phyloP scores from a whole-genome alignment of 2,888 invertebrate species.

The Falcaria lacertinaria region DNA sequence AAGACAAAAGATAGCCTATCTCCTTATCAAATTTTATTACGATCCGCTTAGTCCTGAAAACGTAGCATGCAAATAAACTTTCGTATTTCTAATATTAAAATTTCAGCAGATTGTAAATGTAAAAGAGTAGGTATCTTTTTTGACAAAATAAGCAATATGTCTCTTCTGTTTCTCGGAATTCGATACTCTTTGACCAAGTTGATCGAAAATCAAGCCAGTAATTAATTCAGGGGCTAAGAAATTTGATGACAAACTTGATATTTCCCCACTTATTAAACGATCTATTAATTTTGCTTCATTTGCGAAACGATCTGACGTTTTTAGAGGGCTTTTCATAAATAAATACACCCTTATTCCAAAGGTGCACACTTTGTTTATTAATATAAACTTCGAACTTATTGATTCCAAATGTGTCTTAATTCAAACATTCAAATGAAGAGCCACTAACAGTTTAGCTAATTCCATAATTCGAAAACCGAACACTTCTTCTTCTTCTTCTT shows the following conservation, averaged over 20 bases:
- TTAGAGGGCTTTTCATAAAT: background rate
- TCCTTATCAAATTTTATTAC: no score
- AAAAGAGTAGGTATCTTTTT: background rate
- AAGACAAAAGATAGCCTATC: no score
- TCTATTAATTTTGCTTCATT: constrained; percentile 42
- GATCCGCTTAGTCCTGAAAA: no score
- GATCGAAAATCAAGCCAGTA: constrained; percentile 41
- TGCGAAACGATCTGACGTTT: constrained; percentile 15
- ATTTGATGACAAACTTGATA: constrained; percentile 42
- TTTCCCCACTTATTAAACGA: constrained; percentile 36
- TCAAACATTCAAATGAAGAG: constrained; percentile 1
- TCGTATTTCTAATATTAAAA: no score
- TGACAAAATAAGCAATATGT: background rate
- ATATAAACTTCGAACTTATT: no score
- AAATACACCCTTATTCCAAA: background rate
- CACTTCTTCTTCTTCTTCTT: no score
- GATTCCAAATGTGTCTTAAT: no score
- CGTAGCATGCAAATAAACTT: no score
- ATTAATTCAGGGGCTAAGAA: constrained; percentile 34
- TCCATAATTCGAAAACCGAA: constrained; percentile 16
- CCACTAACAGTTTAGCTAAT: background rate
- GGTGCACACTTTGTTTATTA: no score
- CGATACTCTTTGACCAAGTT: constrained; percentile 19
- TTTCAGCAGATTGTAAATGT: background rate
- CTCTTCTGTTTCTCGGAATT: constrained; percentile 4